Conservation (phyloP, 2,888 invertebrate genomes). For the Thymelicus lineola region DNA sequence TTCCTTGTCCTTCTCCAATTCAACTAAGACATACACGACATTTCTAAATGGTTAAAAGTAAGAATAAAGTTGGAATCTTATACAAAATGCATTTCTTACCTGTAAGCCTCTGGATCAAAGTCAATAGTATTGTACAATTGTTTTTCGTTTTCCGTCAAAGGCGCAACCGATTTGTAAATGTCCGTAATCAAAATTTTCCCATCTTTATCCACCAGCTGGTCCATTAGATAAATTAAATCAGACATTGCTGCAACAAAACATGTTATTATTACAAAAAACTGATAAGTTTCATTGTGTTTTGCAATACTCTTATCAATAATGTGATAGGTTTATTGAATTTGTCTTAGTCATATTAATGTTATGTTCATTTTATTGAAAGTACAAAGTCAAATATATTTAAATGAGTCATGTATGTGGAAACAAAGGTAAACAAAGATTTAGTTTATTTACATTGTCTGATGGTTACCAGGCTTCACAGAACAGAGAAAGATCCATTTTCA, state of each 20-base stretch:
- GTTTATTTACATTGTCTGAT: not conserved
- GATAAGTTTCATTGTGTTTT: constrained; percentile 14
- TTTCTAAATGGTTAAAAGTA: too few species aligned
- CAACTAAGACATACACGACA: too few species aligned
- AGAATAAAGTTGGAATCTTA: too few species aligned
- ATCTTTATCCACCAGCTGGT: constrained; percentile 92
- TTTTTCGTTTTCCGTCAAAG: constrained; percentile 88
- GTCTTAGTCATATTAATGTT: not conserved
- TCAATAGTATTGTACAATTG: constrained; percentile 92
- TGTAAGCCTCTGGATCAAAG: constrained; percentile 93
- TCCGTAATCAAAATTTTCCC: constrained; percentile 94
- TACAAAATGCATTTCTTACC: constrained; percentile 59
- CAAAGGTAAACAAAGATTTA: not conserved
- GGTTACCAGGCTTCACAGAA: not conserved
- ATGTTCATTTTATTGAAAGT: not conserved
- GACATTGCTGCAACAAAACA: constrained; percentile 88
- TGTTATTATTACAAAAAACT: constrained; percentile 12
- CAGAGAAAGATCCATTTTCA: too few species aligned
- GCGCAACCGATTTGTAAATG: constrained; percentile 92
- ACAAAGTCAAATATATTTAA: not conserved
- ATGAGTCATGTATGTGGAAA: not conserved
- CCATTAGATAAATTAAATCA: constrained; percentile 94
- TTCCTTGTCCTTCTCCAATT: too few species aligned
- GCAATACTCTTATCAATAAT: constrained; percentile 6
- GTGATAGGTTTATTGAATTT: constrained; percentile 9